Base-by-base conservation (phyloP, 2,888 invertebrate genomes). In the Zygothrica quintamaculata region DNA sequence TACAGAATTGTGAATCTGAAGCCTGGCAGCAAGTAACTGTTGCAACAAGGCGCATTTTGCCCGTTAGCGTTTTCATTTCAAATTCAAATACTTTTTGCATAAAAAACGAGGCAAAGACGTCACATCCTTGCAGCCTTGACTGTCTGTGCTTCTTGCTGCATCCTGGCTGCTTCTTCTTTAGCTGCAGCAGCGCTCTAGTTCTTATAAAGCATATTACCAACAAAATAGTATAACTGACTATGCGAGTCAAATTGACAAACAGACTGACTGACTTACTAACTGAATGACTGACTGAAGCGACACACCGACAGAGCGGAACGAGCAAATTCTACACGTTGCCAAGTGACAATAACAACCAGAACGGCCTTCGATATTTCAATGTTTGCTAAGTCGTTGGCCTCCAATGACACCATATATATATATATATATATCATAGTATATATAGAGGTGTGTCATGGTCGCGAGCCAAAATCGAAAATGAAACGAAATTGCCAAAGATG, bases 51-150 rank as follows among this genome's bases (percentile, higher is more conserved):
- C 42, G 58, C 60, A 58, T 52, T n/a, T n/a, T 58, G 66, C 60
- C 84, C 75, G 62, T 62, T 72, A 64, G 80, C 80, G 60, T 57
- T 87, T 82, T 82, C 77, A 82, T 84, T 82, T 87, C 69, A 73
- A 75, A 82, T 82, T 82, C 87, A 87, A 84, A 87, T 87, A 79
- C 69, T 84, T 75, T 87, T 84, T 82, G 87, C 87, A 77, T 70
- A 81, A 80, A 80, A 84, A 70, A 77, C 69, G 59, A 79, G 59
- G 39, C 71, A 55, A 80, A 75, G 76, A 70, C 65, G 59, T 53
- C 67, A 64, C 65, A 70, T 64, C 37, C 26, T 25, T 31, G 26
- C 37, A 25, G n/a, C 52, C 43, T 26, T 31, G 36, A 31, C 18
- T 22, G 18, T 6, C 42, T n/a, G n/a, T n/a, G 22, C 33, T 42